phyloP scores from a whole-genome alignment of 2,113 vertebrate species.

The Cavia aperea region DNA sequence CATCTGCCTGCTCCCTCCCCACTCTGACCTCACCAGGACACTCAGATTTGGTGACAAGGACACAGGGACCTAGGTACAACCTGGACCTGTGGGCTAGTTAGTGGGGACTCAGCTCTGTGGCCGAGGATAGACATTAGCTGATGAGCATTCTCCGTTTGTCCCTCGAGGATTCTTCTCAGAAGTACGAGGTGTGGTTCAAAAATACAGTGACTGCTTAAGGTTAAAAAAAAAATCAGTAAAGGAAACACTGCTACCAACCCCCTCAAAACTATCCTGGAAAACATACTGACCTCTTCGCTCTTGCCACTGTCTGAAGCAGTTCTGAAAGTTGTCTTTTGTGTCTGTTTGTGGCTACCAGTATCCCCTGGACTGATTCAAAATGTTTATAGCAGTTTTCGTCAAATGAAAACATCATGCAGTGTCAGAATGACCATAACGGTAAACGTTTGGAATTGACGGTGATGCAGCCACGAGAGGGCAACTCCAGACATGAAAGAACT shows the following conservation, averaged over 20 bases:
- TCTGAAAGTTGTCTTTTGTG: background rate
- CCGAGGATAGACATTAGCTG: accelerated
- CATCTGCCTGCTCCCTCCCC: background rate
- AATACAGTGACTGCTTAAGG: background rate
- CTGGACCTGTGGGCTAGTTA: background rate
- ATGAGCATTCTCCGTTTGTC: background rate
- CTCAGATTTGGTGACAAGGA: background rate
- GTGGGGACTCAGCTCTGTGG: background rate
- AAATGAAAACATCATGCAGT: background rate
- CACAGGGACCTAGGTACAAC: background rate
- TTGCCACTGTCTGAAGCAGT: background rate
- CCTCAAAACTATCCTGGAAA: background rate
- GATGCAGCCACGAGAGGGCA: background rate
- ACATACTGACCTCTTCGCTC: background rate
- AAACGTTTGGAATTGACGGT: background rate
- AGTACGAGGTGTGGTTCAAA: background rate
- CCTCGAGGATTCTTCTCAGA: background rate
- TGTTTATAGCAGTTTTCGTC: background rate
- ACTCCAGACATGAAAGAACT: background rate
- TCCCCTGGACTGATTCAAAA: background rate
- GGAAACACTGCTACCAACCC: background rate
- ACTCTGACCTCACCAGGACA: background rate
- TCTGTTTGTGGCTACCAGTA: background rate
- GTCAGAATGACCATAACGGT: background rate
- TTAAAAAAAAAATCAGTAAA: background rate